A percentile compares a stretch with the other conserved stretches of the same genome.
phyloP scores from a whole-genome alignment of 2,797 vertebrate genomes.

The Phaenicophaeus curvirostris region DNA sequence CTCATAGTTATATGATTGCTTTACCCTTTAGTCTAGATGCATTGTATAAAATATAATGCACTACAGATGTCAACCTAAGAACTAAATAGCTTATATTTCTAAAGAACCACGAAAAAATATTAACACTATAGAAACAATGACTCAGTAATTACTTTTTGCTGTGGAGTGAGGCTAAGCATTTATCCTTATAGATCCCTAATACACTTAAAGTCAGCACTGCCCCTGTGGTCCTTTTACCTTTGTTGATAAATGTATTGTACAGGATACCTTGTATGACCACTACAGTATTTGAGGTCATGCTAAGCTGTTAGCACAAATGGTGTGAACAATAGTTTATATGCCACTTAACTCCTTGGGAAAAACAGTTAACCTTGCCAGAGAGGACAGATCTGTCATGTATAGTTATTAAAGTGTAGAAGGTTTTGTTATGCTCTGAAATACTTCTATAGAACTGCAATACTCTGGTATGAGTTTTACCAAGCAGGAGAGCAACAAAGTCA shows the following conservation, averaged over 20 bases:
- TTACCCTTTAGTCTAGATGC: slow-evolving; percentile 61
- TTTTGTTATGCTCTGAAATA: slow-evolving; percentile 78
- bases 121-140: slow-evolving; percentile 81
- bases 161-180: slow-evolving; percentile 78
- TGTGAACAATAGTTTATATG: slow-evolving; percentile 85
- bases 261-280: slow-evolving; percentile 75
- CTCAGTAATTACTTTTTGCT: slow-evolving; percentile 81
- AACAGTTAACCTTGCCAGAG: slow-evolving; percentile 82
- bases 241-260: slow-evolving; percentile 82
- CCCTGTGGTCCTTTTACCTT: slow-evolving; percentile 78
- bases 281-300: slow-evolving; percentile 78
- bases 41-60: slow-evolving; percentile 80
- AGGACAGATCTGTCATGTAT: slow-evolving; percentile 82
- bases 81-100: slow-evolving; percentile 81
- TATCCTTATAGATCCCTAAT: slow-evolving; percentile 81
- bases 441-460: slow-evolving; percentile 60
- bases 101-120: slow-evolving; percentile 80
- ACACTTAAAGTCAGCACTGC: slow-evolving; percentile 77
- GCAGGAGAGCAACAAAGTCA: slow-evolving; percentile 52
- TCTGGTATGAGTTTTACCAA: slow-evolving; percentile 27
- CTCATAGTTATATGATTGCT: slow-evolving; percentile 63
- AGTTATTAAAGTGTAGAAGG: slow-evolving; percentile 81
- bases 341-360: slow-evolving; percentile 84
- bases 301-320: slow-evolving; percentile 81
- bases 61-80: slow-evolving; percentile 76